Evolutionary conservation across 2,888 invertebrate genomes (phyloP), one percentile per base, ranked within the genome.

Genomic region (Drosophila falleni): DNA sequence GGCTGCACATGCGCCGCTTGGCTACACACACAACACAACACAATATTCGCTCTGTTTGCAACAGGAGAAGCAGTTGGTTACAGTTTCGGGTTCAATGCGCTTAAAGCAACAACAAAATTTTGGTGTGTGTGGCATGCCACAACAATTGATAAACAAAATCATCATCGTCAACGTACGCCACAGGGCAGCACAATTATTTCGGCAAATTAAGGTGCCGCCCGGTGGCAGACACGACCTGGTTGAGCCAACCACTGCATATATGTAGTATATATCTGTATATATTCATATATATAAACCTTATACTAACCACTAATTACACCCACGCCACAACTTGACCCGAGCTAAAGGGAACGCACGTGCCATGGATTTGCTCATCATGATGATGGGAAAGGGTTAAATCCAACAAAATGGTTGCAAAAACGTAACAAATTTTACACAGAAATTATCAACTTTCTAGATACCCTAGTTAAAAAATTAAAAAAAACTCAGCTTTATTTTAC

Each of bases 1-100:
- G 86, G 84, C 69, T 85, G 84, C 84, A 85, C 84, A 85, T 88
- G 87, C 80, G 76, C 70, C 80, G 88, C 88, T 75, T 88, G 80
- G 88, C 72, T 86, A 71, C 74, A 81, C 85, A 68, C 60, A 49
- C 2, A 13, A n/a, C 9, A 31, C 9, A 35, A 9, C 50, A 29
- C 26, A n/a, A 37, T 35, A 31, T 33, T 33, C 23, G 50, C 15
- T 44, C 23, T 19, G 47, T 62, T 74, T 67, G 74, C 67, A 71
- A 78, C 74, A 74, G 74, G 78, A 77, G 78, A 58, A n/a, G n/a
- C 78, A 74, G 76, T 72, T 76, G 73, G 76, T 77, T 76, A 76
- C 78, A 76, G 69, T 78, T 76, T 76, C 78, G 77, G 77, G 82
- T 83, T 83, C 85, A 83, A 87, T 83, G 82, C 84, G 81, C 87